Conservation (phyloP, 2,113 vertebrate genomes). For the Mus spicilegus region DNA sequence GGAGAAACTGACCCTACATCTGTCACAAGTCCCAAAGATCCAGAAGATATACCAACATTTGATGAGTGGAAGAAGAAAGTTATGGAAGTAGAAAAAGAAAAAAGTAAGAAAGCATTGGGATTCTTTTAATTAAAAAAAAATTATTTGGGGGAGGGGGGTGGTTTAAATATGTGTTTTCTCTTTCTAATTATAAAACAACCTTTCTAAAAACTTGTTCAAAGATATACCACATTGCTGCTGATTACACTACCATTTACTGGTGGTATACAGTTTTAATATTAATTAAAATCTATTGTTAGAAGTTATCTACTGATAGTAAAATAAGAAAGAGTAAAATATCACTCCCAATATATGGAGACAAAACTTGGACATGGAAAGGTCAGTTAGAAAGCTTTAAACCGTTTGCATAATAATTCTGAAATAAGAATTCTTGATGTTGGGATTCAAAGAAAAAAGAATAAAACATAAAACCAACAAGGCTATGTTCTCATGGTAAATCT, state of each 20-base stretch:
- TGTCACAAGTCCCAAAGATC: slow-evolving; percentile 92
- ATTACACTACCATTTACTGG: slow-evolving; percentile 1
- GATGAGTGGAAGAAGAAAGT: slow-evolving; percentile 99
- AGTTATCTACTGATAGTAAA: slow-evolving; percentile 27
- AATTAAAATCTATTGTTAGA: slow-evolving; percentile 1
- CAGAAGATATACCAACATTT: slow-evolving; percentile 97
- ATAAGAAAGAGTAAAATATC: slow-evolving; percentile 45
- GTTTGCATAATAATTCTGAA: slow-evolving; percentile 15
- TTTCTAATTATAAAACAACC: slow-evolving; percentile 27
- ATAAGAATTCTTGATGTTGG: slow-evolving; percentile 61
- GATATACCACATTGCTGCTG: slow-evolving; percentile 14
- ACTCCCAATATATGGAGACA: slow-evolving; percentile 4
- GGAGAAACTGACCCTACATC: slow-evolving; percentile 91
- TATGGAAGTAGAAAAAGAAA: slow-evolving; percentile 99
- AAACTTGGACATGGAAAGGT: slow-evolving; percentile 4
- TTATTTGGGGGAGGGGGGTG: background rate
- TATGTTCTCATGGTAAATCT: slow-evolving; percentile 30
- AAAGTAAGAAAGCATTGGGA: slow-evolving; percentile 89
- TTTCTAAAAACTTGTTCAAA: slow-evolving; percentile 38
- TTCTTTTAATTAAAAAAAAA: slow-evolving; percentile 3
- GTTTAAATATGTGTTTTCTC: background rate
- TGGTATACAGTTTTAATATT: slow-evolving; percentile 19
- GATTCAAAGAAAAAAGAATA: slow-evolving; percentile 11
- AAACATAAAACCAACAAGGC: slow-evolving; percentile 4
- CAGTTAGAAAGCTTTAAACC: slow-evolving; percentile 51